These are phyloP conservation scores for Virgularia gustaviana DNA, from an alignment of 92 coral and sea anemone genomes.

Conservation along the genomic window DNA sequence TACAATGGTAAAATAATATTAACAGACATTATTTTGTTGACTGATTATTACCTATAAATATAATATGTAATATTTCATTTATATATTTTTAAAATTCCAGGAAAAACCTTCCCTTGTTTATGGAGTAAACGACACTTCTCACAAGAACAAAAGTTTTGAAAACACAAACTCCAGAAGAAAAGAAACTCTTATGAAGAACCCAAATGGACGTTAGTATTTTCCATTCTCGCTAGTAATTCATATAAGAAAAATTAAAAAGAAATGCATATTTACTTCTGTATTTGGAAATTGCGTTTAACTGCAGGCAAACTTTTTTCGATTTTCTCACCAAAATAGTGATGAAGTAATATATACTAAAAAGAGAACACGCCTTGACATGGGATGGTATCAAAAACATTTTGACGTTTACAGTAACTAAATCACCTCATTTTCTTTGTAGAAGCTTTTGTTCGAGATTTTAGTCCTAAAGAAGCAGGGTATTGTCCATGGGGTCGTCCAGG, in stretches of 20 bases:
- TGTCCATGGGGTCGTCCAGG: conserved; percentile 80
- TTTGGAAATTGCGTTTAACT: no score
- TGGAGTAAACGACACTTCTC: conserved; percentile 71
- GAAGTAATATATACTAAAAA: no score
- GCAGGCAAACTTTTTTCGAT: no score
- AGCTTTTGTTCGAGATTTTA: conserved; percentile 68
- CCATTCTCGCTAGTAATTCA: neutral
- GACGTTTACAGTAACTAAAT: neutral
- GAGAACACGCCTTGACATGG: no score
- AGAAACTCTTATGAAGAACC: conserved; percentile 67
- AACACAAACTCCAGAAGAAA: conserved; percentile 57
- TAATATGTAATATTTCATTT: no score
- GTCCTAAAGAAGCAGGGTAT: conserved; percentile 61
- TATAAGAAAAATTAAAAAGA: neutral
- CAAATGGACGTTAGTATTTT: conserved; percentile 68
- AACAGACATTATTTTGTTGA: no score
- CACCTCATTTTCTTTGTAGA: conserved; percentile 45
- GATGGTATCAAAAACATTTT: neutral
- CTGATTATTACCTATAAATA: no score
- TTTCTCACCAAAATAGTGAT: no score
- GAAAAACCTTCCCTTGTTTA: neutral
- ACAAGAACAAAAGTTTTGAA: conserved; percentile 50
- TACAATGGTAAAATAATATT: no score
- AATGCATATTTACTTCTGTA: neutral
- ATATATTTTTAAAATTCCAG: no score